Conservation (phyloP, 2,113 vertebrate species). For the Scomber colias region DNA sequence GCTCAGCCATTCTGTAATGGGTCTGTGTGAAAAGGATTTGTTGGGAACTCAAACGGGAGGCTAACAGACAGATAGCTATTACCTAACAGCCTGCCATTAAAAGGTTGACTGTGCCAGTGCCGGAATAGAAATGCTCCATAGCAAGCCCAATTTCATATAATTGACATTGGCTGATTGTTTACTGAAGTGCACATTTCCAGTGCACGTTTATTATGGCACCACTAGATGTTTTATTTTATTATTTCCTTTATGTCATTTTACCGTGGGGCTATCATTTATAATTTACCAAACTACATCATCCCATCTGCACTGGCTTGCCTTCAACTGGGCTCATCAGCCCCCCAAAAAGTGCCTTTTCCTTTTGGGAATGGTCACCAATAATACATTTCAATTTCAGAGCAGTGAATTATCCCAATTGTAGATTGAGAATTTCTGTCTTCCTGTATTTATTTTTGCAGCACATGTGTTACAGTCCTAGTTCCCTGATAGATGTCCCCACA, state of each 20-base stretch:
- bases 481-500: conserved; percentile 64
- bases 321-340: conserved; percentile 72
- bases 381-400: conserved; percentile 79
- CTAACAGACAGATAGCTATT: conserved; percentile 68
- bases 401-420: conserved; percentile 80
- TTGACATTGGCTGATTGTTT: conserved; percentile 81
- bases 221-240: conserved; percentile 82
- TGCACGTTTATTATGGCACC: conserved; percentile 78
- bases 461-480: conserved; percentile 61
- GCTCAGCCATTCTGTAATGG: conserved; percentile 53
- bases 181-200: conserved; percentile 82
- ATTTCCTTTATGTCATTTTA: conserved; percentile 83
- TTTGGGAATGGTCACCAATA: conserved; percentile 78
- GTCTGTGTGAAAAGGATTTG: conserved; percentile 67
- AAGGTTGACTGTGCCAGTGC: conserved; percentile 78
- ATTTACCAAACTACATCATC: conserved; percentile 77
- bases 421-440: conserved; percentile 67
- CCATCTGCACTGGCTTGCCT: conserved; percentile 70
- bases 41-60: conserved; percentile 75
- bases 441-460: conserved; percentile 79
- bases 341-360: conserved; percentile 69
- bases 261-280: conserved; percentile 80
- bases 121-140: conserved; percentile 70
- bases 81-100: conserved; percentile 78
- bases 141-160: conserved; percentile 82